Evolutionary conservation across 2,888 invertebrate species (phyloP), one percentile per base, ranked within the genome.

Genomic region (Pocota personata): DNA sequence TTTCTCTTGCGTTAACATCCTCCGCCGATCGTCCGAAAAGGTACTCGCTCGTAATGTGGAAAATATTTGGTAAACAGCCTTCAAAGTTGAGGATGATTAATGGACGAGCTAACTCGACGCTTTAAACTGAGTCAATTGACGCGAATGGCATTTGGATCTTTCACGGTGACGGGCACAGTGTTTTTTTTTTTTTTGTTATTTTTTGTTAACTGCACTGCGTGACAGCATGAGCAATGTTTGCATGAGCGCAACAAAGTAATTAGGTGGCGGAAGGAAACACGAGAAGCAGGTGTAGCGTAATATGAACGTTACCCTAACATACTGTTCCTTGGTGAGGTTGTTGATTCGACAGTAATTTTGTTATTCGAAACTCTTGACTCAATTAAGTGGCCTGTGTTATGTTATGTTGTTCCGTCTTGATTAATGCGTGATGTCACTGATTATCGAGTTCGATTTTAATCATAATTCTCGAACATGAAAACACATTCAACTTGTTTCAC

Each of bases 251-350:
- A 43, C 21, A 21, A 30, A 19, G 64, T 24, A 37, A 57, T 64
- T 64, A 67, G 32, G 14, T 50, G 40, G 60, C 60, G 80, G 80
- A 82, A 75, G 76, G 80, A 82, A 82, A 35, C 10, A 46, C 19
- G 55, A 21, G 43, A 43, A 43, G 24, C 37, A 43, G 48, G 21
- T 60, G 50, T 72, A 58, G 16, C 40, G 37, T 50, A 43, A 57
- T 78, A 7, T 60, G 50, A 40, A 16, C 30, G 40, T 30, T 19
- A 52, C 52, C 32, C n/a, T 37, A 50, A 55, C 62, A 48, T 37
- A 50, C 21, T 60, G 48, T 50, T 66, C 16, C 46, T 46, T 12
- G 24, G 16, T 7, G 19, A 30, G 14, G 46, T 24, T 62, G 43
- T 43, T 27, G 10, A 8, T 35, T 46, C 14, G 7, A 46, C 3